Evolutionary conservation across 2,797 vertebrate species (phyloP), one percentile per base, ranked within the genome.

Genomic region (Florisuga fusca): DNA sequence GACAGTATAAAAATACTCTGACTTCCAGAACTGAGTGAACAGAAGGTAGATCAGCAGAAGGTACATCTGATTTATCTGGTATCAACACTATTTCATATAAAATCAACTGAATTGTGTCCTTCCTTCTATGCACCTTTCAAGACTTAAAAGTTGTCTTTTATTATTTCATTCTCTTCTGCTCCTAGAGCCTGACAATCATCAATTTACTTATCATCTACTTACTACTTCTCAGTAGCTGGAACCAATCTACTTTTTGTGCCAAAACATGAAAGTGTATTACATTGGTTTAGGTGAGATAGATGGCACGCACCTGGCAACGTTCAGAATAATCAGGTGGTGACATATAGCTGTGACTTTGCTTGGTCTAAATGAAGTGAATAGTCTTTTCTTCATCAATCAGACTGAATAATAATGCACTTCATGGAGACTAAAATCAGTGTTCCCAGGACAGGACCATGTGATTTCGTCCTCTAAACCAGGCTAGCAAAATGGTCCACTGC

Each of bases 341-440:
- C 11, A 43, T 73, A 95, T 94, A 33, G 25, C 63, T 95, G 48
- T 83, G 66, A 16, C 23, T 84, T 93, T 84, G 82, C 83, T 94
- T 95, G 63, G 73, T 81, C 62, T 93, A 95, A 96, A 94, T 90
- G 79, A 96, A 96, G 31, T 2, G 34, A 96, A 91, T 87, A 57
- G 62, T 96, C 64, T 96, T 97, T 85, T 54, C 41, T 92, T 96
- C 92, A 96, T 97, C 94, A 96, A 69, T 96, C 93, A 96, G 61
- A 94, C 79, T 95, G 92, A 96, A 96, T 95, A 92, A 96, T 73
- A 63, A 93, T 90, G 34, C 36, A 55, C 71, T 95, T 97, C 83
- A 62, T 62, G 79, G 75, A 36, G 85, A 92, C 82, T 94, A 80
- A 93, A 95, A 95, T 89, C 82, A 78, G 34, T 77, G 22, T 89